A percentile compares a stretch with the other conserved stretches of the same genome.
These are phyloP conservation scores for Solen grandis DNA, from an alignment of 1,140 invertebrate genomes.

Conservation along the genomic window DNA sequence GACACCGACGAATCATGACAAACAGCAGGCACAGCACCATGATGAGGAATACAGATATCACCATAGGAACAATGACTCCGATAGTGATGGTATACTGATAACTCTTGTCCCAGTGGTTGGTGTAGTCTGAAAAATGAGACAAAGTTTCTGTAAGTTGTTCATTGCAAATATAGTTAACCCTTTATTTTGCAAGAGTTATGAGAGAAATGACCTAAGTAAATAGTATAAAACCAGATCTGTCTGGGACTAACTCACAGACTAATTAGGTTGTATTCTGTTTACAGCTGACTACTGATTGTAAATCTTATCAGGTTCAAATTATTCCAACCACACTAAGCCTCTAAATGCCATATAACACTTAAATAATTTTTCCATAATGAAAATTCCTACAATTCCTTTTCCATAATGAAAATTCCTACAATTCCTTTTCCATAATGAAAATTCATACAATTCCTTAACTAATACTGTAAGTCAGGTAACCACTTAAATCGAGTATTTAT, in stretches of 20 bases:
- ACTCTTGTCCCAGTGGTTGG: constrained; percentile 30
- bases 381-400: not conserved
- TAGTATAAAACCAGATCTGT: too few relatives aligned
- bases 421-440: not conserved
- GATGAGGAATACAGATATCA: constrained; percentile 63
- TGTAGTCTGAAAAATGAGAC: constrained; percentile 25
- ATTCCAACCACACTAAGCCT: too few relatives aligned
- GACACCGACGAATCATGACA: constrained; percentile 64
- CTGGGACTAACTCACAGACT: too few relatives aligned
- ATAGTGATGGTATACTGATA: constrained; percentile 59
- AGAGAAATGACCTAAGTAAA: too few relatives aligned
- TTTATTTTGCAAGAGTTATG: not conserved
- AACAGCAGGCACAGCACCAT: constrained; percentile 64
- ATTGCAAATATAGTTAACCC: not conserved
- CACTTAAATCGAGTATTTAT: too few relatives aligned
- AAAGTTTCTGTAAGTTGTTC: too few relatives aligned
- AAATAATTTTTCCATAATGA: not conserved
- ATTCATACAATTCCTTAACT: not conserved
- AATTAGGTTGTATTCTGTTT: too few relatives aligned
- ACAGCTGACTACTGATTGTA: too few relatives aligned
- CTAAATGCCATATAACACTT: not conserved
- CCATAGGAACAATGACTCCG: constrained; percentile 66
- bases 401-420: not conserved
- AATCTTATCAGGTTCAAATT: too few relatives aligned
- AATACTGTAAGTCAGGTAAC: too few relatives aligned